phyloP scores from a whole-genome alignment of 1,140 invertebrate genomes.

The Muscidifurax raptorellus region DNA sequence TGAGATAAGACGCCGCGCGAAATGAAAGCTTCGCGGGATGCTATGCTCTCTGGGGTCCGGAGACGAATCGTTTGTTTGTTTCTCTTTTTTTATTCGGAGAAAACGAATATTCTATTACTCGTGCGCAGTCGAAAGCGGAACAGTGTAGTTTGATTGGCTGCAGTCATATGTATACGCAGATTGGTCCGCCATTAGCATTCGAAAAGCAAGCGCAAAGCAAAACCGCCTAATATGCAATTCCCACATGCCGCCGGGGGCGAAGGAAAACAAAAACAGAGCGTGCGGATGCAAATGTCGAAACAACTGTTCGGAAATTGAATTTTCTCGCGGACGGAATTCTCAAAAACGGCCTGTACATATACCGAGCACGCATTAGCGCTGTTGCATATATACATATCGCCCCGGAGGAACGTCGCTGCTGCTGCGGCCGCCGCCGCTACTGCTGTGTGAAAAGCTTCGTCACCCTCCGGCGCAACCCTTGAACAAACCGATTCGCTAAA shows the following conservation, averaged over 20 bases:
- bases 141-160: not conserved
- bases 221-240: not conserved
- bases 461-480: conserved; percentile 56
- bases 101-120: not conserved
- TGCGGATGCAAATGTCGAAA: conserved; percentile 19
- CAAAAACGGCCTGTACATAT: no score
- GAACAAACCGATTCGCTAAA: conserved; percentile 67
- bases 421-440: not conserved
- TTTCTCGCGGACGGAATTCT: not conserved
- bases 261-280: conserved; percentile 1
- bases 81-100: not conserved
- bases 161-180: not conserved
- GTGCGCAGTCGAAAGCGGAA: not conserved
- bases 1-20: conserved; percentile 53
- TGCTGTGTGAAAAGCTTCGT: conserved; percentile 21
- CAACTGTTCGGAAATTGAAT: conserved; percentile 29
- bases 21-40: conserved; percentile 39
- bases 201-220: not conserved
- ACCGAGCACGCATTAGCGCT: no score
- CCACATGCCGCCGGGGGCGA: not conserved
- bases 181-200: not conserved
- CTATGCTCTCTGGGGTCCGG: not conserved
- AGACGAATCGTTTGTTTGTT: no score
- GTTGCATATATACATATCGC: not conserved
- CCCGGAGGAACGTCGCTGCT: not conserved